These are phyloP conservation scores for Neolamprologus tretocephalus DNA, from an alignment of 2,113 vertebrate genomes.

Conservation along the genomic window DNA sequence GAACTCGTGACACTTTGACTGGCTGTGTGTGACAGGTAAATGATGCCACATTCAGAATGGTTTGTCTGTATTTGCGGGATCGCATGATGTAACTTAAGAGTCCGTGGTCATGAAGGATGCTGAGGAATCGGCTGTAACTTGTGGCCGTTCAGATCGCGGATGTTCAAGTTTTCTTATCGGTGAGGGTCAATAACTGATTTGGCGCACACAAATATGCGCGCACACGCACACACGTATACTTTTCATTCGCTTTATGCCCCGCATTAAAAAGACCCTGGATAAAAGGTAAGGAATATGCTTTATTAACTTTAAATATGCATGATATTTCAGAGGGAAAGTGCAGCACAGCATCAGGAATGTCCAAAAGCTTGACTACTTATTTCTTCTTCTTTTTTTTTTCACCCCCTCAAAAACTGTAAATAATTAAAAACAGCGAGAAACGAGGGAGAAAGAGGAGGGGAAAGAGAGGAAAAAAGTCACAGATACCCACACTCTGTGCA, in stretches of 20 bases:
- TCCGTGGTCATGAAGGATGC: neutral
- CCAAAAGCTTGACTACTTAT: constrained; percentile 70
- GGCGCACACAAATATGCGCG: neutral
- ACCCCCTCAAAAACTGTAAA: constrained; percentile 52
- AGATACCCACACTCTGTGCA: constrained; percentile 48
- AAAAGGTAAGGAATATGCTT: constrained; percentile 72
- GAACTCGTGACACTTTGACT: neutral
- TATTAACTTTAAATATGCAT: constrained; percentile 79
- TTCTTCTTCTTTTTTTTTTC: constrained; percentile 31
- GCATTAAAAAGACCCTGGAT: constrained; percentile 63
- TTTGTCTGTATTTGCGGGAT: neutral
- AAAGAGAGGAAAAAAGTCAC: constrained; percentile 22
- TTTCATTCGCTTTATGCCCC: constrained; percentile 22
- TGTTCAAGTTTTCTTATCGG: neutral
- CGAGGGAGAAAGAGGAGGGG: neutral
- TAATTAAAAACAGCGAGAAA: constrained; percentile 62
- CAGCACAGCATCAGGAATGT: constrained; percentile 62
- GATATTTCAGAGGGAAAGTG: constrained; percentile 72
- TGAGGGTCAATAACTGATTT: constrained; percentile 18
- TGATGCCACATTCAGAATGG: neutral
- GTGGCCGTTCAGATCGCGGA: neutral
- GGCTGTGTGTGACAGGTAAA: neutral
- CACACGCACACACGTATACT: neutral
- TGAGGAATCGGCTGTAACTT: neutral
- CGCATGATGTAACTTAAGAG: neutral